Conservation (phyloP, 2,113 vertebrate genomes). For the Lycaon pictus region DNA sequence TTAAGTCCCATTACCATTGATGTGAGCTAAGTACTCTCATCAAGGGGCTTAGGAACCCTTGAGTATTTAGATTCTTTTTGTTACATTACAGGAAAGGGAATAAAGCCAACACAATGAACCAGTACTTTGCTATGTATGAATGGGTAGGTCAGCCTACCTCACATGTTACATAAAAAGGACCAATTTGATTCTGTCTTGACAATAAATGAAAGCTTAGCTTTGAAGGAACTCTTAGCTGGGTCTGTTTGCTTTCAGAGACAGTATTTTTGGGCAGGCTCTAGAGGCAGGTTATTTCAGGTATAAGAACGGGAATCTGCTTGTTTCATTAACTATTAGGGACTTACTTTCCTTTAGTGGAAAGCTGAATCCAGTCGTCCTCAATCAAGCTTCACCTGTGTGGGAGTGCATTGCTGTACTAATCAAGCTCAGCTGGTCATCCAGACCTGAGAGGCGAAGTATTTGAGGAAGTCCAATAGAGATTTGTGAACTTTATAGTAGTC, state of each 20-base stretch:
- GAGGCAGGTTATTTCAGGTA: conserved; percentile 58
- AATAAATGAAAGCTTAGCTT: conserved; percentile 69
- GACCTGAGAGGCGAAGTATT: conserved; percentile 52
- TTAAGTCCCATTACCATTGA: conserved; percentile 35
- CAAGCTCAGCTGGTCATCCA: background rate
- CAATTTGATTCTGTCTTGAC: conserved; percentile 65
- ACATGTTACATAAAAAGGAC: conserved; percentile 47
- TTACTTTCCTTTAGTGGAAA: conserved; percentile 52
- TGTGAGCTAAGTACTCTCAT: conserved; percentile 62
- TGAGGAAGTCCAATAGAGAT: conserved; percentile 47
- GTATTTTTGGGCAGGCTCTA: conserved; percentile 50
- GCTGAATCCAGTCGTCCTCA: background rate
- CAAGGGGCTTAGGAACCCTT: background rate
- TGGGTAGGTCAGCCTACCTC: conserved; percentile 42
- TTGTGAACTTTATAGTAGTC: conserved; percentile 43
- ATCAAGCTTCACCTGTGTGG: background rate
- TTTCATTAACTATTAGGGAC: conserved; percentile 67
- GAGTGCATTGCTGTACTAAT: background rate
- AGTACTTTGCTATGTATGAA: conserved; percentile 42
- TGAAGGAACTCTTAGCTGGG: conserved; percentile 58
- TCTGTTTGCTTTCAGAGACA: conserved; percentile 48
- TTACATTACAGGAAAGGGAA: conserved; percentile 35
- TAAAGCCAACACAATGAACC: conserved; percentile 44
- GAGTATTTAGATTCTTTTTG: conserved; percentile 65
- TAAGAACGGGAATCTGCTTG: conserved; percentile 49